Conservation (phyloP, 2,888 invertebrate species). For the Clanis bilineata region DNA sequence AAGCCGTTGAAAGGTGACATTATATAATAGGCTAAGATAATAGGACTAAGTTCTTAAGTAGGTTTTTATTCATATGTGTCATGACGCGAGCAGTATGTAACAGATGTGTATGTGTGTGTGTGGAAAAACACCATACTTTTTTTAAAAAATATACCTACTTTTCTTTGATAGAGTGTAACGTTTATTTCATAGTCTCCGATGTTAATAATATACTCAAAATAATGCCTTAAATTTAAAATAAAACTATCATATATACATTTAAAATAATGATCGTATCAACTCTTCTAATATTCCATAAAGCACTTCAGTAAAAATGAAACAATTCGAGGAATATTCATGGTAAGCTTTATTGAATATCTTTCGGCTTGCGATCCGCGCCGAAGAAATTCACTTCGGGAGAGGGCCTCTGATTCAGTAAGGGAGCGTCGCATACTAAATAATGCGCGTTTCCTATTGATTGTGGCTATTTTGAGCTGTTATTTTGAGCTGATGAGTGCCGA, state of each 20-base stretch:
- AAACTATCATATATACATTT: no score
- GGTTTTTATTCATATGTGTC: no score
- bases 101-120: no score
- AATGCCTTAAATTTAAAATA: no score
- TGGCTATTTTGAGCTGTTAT: conserved; percentile 65
- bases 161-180: no score
- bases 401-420: conserved; percentile 22
- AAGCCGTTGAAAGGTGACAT: background rate
- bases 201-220: no score
- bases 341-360: conserved; percentile 18
- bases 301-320: conserved; percentile 5
- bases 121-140: no score
- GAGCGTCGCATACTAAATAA: conserved; percentile 44
- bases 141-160: no score
- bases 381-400: conserved; percentile 19
- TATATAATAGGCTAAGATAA: background rate
- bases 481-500: conserved; percentile 48
- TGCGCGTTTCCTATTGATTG: conserved; percentile 60
- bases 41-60: no score
- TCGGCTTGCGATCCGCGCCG: conserved; percentile 16
- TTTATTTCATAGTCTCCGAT: no score
- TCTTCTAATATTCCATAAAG: conserved; percentile 1
- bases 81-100: no score
- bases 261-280: background rate
- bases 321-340: conserved; percentile 15